Evolutionary conservation across 2,113 vertebrate genomes (phyloP).

Genomic region (Lutjanus erythropterus): DNA sequence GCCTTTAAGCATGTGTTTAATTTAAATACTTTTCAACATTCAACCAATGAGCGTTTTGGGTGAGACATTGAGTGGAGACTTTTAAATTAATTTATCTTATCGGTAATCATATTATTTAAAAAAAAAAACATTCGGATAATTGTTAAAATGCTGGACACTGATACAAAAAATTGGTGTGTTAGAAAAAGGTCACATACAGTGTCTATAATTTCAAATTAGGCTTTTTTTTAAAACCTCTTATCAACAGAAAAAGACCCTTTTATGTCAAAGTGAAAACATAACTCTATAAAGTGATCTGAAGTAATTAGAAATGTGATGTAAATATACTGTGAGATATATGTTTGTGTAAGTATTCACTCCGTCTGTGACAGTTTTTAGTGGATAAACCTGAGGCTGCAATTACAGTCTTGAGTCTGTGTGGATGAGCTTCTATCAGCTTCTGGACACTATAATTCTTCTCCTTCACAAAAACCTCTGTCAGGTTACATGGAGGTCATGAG

Average conservation of each 20-base stretch:
- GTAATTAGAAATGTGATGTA: neutral
- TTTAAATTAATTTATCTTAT: no score
- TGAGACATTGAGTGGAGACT: no score
- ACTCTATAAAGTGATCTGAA: neutral
- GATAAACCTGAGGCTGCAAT: neutral
- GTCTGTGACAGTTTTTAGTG: neutral
- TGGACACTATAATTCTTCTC: neutral
- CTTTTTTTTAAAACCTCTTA: neutral
- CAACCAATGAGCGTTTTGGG: no score
- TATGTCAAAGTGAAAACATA: neutral
- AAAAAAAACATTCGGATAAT: no score
- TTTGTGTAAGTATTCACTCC: neutral
- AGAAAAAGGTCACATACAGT: neutral
- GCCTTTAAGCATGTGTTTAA: no score
- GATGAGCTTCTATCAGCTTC: neutral
- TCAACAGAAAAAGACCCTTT: neutral
- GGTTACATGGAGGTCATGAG: neutral
- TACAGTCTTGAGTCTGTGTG: neutral
- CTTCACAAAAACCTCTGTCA: neutral
- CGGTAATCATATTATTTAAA: no score
- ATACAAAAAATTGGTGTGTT: no score
- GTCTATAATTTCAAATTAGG: no score
- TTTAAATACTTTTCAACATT: no score
- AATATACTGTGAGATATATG: neutral
- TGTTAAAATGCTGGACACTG: no score